Percentiles rank a stretch among this genome's conserved stretches.
These are phyloP conservation scores for Gadus macrocephalus DNA, from an alignment of 2,113 vertebrate species.

Conservation along the genomic window DNA sequence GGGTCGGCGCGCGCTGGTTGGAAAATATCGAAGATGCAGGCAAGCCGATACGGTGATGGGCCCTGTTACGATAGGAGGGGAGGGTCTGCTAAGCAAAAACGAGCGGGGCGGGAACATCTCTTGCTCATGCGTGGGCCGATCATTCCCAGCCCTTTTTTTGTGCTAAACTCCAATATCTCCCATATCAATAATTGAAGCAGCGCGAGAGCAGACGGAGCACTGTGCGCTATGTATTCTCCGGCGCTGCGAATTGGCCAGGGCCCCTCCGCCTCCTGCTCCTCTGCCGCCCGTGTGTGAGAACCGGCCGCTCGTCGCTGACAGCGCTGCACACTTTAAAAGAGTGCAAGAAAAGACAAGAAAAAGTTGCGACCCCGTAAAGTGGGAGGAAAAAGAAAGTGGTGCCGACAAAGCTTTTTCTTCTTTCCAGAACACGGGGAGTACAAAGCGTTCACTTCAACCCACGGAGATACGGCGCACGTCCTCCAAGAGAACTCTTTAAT, in stretches of 20 bases:
- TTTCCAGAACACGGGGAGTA: background rate
- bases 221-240: slow-evolving; percentile 74
- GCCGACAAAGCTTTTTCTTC: slow-evolving; percentile 9
- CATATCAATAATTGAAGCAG: slow-evolving; percentile 82
- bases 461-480: no score
- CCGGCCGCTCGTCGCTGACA: no score
- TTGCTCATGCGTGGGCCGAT: slow-evolving; percentile 55
- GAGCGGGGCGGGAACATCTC: slow-evolving; percentile 56
- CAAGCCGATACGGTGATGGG: slow-evolving; percentile 62
- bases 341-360: background rate
- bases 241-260: background rate
- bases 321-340: no score
- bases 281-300: no score
- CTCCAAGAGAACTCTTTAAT: no score
- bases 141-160: slow-evolving; percentile 55
- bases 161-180: slow-evolving; percentile 72
- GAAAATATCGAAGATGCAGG: slow-evolving; percentile 56
- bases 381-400: slow-evolving; percentile 42
- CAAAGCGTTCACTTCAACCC: background rate
- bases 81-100: slow-evolving; percentile 25
- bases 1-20: slow-evolving; percentile 59
- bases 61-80: slow-evolving; percentile 45
- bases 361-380: slow-evolving; percentile 38
- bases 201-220: slow-evolving; percentile 71
- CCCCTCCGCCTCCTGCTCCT: background rate